Conservation (phyloP, 2,888 invertebrate species). For the Synanthedon tipuliformis region DNA sequence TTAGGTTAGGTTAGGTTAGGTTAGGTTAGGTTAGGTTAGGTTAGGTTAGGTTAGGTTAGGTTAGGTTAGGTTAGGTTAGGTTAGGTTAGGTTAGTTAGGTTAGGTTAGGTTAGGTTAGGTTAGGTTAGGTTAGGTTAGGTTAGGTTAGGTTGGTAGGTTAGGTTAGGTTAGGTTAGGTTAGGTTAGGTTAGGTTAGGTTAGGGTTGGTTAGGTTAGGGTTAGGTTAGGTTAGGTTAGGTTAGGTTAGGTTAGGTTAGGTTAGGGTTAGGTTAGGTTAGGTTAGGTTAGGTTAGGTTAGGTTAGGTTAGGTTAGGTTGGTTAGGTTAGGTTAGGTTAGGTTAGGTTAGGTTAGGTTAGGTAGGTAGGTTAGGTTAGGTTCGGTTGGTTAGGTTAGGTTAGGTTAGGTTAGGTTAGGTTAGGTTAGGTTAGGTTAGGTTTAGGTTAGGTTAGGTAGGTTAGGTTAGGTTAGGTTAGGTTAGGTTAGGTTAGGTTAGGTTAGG, state of each 20-base stretch:
- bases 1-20: conserved; percentile 1
- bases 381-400: not conserved
- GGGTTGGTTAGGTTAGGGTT: conserved; percentile 4
- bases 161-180: conserved; percentile 15
- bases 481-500: not conserved
- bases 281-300: conserved; percentile 4
- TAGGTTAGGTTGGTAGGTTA: conserved; percentile 17
- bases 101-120: conserved; percentile 15
- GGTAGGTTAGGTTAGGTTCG: not conserved
- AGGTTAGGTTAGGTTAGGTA: conserved; percentile 7
- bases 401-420: not conserved
- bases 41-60: conserved; percentile 10
- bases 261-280: conserved; percentile 3
- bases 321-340: conserved; percentile 5
- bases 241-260: conserved; percentile 7
- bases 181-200: conserved; percentile 4
- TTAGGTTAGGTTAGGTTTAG: not conserved
- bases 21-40: conserved; percentile 2
- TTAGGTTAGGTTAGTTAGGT: conserved; percentile 12
- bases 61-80: conserved; percentile 6
- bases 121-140: conserved; percentile 15
- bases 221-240: conserved; percentile 10
- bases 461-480: not conserved
- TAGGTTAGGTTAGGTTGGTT: conserved; percentile 4
- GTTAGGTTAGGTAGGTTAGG: not conserved